A percentile compares a stretch with the other conserved stretches of the same genome.
Evolutionary conservation across 2,888 invertebrate genomes (phyloP).

Genomic region (Syrista parreyssii): DNA sequence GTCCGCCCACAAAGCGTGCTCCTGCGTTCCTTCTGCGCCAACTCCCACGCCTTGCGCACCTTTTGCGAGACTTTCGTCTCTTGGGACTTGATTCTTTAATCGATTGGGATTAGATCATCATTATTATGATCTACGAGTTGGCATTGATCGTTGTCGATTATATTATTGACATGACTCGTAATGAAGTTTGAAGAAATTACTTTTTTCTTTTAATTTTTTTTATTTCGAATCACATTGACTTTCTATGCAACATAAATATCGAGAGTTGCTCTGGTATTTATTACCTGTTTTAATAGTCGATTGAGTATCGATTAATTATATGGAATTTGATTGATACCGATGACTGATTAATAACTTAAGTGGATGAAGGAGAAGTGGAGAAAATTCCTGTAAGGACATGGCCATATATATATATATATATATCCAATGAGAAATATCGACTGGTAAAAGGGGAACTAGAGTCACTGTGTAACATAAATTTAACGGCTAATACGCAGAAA

Average conservation of each 20-base stretch:
- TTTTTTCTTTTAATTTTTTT: background rate
- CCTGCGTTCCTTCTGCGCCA: constrained; percentile 45
- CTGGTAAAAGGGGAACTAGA: background rate
- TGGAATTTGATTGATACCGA: background rate
- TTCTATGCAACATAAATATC: background rate
- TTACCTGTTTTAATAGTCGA: background rate
- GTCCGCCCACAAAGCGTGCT: constrained; percentile 63
- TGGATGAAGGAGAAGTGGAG: background rate
- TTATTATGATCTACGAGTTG: background rate
- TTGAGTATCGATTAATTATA: background rate
- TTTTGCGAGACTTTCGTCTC: background rate
- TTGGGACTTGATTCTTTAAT: background rate
- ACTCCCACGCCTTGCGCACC: constrained; percentile 57
- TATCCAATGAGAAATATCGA: background rate
- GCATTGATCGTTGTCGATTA: background rate
- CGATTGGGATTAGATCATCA: background rate
- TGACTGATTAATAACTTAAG: background rate
- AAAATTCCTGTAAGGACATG: background rate
- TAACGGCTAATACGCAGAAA: constrained; percentile 39
- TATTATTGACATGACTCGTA: background rate
- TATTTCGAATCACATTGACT: background rate
- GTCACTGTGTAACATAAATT: constrained; percentile 27
- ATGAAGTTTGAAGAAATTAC: background rate
- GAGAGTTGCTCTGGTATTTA: background rate
- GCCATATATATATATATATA: too few species aligned